Evolutionary conservation across 2,797 vertebrate genomes (phyloP).

Genomic region (Knipowitschia caucasica): DNA sequence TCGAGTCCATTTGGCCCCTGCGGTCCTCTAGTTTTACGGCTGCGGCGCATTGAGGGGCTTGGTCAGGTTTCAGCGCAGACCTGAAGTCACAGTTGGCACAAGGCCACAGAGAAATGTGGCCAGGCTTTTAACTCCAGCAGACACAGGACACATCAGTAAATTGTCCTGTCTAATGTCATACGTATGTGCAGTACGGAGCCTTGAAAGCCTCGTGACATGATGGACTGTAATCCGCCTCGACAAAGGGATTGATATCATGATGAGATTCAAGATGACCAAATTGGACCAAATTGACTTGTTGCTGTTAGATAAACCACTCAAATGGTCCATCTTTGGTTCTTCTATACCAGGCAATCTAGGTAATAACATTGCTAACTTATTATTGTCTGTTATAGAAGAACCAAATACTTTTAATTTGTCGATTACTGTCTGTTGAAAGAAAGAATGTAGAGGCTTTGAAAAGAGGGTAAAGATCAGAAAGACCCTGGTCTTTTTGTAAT

Average conservation of each 20-base stretch:
- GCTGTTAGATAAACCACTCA: no score
- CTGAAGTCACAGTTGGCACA: conserved; percentile 40
- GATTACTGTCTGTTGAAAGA: no score
- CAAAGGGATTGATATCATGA: background rate
- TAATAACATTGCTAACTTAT: no score
- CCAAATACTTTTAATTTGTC: no score
- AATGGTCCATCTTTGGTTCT: no score
- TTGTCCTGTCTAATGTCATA: conserved; percentile 10
- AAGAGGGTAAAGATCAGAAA: no score
- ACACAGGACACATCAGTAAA: conserved; percentile 50
- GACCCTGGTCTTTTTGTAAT: no score
- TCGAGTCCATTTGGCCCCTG: background rate
- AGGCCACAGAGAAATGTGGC: conserved; percentile 44
- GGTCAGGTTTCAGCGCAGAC: conserved; percentile 41
- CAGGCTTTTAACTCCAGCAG: conserved; percentile 54
- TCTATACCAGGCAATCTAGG: no score
- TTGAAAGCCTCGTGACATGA: conserved; percentile 2
- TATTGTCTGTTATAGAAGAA: no score
- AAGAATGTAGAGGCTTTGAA: no score
- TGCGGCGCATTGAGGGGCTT: conserved; percentile 34
- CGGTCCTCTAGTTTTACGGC: conserved; percentile 8
- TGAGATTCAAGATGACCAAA: background rate
- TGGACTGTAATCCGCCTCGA: background rate
- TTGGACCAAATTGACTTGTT: no score
- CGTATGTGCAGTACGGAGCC: background rate